Evolutionary conservation across 1,140 invertebrate species (phyloP).

Genomic region (Drosophila obscura): DNA sequence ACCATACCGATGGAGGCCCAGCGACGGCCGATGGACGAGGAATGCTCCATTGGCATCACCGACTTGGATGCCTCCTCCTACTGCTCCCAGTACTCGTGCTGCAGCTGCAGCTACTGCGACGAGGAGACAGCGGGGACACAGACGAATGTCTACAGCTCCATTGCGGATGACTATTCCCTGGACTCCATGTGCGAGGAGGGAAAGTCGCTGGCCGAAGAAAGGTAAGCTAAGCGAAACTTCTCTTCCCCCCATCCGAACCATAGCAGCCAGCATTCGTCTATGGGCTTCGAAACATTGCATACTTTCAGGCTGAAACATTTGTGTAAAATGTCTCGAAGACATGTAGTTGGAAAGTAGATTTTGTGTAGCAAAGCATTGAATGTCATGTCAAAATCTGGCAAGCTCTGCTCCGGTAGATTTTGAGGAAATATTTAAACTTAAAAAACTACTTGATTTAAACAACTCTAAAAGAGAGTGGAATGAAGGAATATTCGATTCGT

Average conservation of each 20-base stretch:
- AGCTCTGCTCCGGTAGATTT: no score
- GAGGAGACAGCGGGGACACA: conserved; percentile 47
- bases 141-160: conserved; percentile 74
- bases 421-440: no score
- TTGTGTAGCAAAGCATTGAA: no score
- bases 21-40: conserved; percentile 58
- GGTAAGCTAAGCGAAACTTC: conserved; percentile 52
- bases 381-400: not conserved
- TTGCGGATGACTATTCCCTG: conserved; percentile 69
- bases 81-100: conserved; percentile 85
- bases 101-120: conserved; percentile 86
- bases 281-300: conserved; percentile 1
- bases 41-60: conserved; percentile 78
- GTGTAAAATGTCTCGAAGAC: no score
- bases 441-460: no score
- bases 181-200: conserved; percentile 67
- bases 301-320: conserved; percentile 11
- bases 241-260: not conserved
- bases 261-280: conserved; percentile 23
- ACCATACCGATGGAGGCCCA: conserved; percentile 17
- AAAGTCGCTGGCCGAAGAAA: conserved; percentile 64
- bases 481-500: no score
- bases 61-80: conserved; percentile 83
- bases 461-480: no score
- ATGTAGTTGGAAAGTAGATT: no score